These are phyloP conservation scores for Alosa alosa DNA, from an alignment of 2,113 vertebrate species.

Conservation along the genomic window DNA sequence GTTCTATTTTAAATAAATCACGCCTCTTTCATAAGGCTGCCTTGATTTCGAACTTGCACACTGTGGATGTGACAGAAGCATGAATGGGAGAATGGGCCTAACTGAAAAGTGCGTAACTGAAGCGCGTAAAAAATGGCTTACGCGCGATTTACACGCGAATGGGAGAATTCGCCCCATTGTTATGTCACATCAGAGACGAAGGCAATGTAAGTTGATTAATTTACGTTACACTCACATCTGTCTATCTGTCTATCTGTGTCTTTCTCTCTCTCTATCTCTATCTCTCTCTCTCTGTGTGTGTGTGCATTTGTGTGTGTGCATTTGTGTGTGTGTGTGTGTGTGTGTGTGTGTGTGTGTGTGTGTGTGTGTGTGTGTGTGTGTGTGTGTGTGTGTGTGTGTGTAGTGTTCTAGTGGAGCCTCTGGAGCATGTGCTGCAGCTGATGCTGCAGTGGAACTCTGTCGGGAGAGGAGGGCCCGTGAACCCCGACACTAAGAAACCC, in stretches of 20 bases:
- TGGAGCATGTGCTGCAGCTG: constrained; percentile 86
- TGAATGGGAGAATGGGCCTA: too few relatives aligned
- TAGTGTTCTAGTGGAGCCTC: constrained; percentile 84
- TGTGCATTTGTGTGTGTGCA: neutral
- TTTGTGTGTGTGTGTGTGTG: neutral
- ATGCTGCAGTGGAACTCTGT: constrained; percentile 91
- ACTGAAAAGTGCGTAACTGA: too few relatives aligned
- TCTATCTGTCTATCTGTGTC: neutral
- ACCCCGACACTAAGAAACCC: constrained; percentile 71
- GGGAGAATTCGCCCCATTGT: too few relatives aligned
- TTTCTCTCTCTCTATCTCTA: too few relatives aligned
- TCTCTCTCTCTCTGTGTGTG: neutral
- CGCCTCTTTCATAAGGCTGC: too few relatives aligned
- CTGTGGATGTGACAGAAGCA: too few relatives aligned
- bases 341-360: neutral
- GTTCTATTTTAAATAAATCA: too few relatives aligned
- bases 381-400: constrained; percentile 33
- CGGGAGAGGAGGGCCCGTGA: constrained; percentile 80
- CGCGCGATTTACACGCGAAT: too few relatives aligned
- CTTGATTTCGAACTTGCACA: too few relatives aligned
- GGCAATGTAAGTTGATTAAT: too few relatives aligned
- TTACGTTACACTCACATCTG: neutral
- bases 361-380: neutral
- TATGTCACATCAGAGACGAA: too few relatives aligned
- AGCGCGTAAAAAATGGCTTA: too few relatives aligned